Base-by-base conservation (phyloP, 2,888 invertebrate species). In the Stenoptilia bipunctidactyla region DNA sequence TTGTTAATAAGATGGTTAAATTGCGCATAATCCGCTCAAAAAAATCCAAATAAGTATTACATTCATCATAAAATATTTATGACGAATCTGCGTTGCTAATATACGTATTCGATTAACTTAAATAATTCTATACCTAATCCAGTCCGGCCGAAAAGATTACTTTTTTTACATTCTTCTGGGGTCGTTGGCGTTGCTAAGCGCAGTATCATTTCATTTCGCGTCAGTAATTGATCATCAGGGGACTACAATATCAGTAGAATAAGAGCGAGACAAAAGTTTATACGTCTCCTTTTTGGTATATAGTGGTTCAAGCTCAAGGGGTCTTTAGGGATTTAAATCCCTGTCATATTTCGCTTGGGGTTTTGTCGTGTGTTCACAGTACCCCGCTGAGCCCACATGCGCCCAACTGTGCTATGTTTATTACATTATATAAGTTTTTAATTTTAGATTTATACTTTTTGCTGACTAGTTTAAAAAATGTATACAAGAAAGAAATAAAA, bases 171-270 rank as follows among this genome's bases (percentile, higher is more conserved):
- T 61, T 59, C 50, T 61, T 58, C 54, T 13, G 14, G 13, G 34
- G 8, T 34, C 34, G 14, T 47, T 49, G 56, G 65, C 61, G 61
- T 62, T 53, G 56, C 57, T 58, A 61, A 66, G 66, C 60, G 63
- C 58, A 65, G 68, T 70, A 70, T 72, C 69, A 72, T 70, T 68
- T 60, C 61, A 62, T 67, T 67, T 66, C 61, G 66, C 55, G 58
- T 58, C 67, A 57, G 66, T 68, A 71, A 75, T 71, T 73, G 66
- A 73, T 76, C 68, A 66, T 59, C 58, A 49, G 58, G 61, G 20
- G 20, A 5, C 20, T 20, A 20, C 12, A 3, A n/a, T 30, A 30
- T 30, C 30, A 30, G 9, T 30, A 8, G 9, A 10, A 30, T 30
- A 30, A 30, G 30, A 30, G 30, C 30, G 12, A n/a, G 30, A 30